Evolutionary conservation across 2,888 invertebrate species (phyloP).

Genomic region (Harpalus rufipes): DNA sequence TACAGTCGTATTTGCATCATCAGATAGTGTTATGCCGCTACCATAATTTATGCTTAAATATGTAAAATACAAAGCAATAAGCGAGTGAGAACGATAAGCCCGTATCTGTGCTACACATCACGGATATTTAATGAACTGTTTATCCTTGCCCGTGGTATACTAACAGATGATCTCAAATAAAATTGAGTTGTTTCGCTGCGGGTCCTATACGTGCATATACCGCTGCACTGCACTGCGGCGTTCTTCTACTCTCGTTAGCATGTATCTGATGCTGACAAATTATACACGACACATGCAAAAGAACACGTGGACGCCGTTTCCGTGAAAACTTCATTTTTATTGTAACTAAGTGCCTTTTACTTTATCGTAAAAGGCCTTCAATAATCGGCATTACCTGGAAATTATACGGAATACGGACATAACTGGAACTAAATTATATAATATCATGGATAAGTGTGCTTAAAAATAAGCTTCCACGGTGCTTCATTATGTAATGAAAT

Average conservation of each 20-base stretch:
- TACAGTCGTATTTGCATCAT: constrained; percentile 38
- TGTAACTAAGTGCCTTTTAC: constrained; percentile 9
- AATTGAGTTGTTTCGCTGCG: constrained; percentile 51
- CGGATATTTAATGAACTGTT: constrained; percentile 52
- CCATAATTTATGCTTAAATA: constrained; percentile 43
- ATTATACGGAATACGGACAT: not conserved
- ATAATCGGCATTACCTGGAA: constrained; percentile 19
- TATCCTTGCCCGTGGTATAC: constrained; percentile 47
- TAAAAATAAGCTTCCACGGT: no score
- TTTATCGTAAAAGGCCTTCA: constrained; percentile 10
- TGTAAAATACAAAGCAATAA: constrained; percentile 40
- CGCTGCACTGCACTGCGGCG: not conserved
- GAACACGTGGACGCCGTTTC: constrained; percentile 34
- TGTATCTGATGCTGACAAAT: constrained; percentile 58
- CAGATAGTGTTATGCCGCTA: constrained; percentile 25
- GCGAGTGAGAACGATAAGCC: constrained; percentile 17
- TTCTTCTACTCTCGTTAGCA: constrained; percentile 42
- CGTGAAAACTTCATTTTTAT: constrained; percentile 23
- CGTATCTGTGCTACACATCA: constrained; percentile 27
- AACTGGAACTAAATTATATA: not conserved
- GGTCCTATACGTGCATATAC: constrained; percentile 12
- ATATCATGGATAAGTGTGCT: not conserved
- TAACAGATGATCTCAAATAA: constrained; percentile 54
- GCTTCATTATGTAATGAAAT: no score
- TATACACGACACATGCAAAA: constrained; percentile 36